A percentile compares a stretch with the other conserved stretches of the same genome.
phyloP scores from a whole-genome alignment of 2,888 invertebrate species.

The Campoletis raptor region DNA sequence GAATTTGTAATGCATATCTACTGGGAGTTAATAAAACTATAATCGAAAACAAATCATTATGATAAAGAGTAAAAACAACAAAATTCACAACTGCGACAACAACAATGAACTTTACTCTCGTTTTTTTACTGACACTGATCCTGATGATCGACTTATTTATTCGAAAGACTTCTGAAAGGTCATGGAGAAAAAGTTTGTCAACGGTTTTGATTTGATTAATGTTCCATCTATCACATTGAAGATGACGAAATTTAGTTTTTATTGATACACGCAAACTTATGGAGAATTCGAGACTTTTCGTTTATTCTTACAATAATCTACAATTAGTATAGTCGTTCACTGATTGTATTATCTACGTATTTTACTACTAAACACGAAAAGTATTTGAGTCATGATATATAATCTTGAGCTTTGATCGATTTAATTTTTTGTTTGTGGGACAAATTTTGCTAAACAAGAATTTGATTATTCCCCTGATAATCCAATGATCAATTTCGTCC shows the following conservation, averaged over 20 bases:
- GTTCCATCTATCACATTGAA: constrained; percentile 46
- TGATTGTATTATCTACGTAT: constrained; percentile 35
- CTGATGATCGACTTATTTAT: constrained; percentile 8
- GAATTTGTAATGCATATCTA: constrained; percentile 65
- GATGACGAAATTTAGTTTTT: constrained; percentile 29
- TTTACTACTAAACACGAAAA: constrained; percentile 46
- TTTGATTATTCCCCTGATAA: not conserved
- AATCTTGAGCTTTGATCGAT: constrained; percentile 36
- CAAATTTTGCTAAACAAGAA: not conserved
- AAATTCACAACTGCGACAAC: not conserved
- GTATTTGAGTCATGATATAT: constrained; percentile 45
- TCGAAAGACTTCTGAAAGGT: not conserved
- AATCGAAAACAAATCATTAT: constrained; percentile 35
- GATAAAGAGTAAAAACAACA: not conserved
- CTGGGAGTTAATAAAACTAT: constrained; percentile 61
- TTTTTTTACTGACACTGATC: not conserved
- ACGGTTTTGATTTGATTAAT: constrained; percentile 34
- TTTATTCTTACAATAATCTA: constrained; percentile 47
- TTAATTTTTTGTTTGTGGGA: not conserved
- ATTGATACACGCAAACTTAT: constrained; percentile 46
- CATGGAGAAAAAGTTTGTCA: not conserved
- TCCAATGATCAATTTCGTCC: not conserved
- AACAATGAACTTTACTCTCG: constrained; percentile 16
- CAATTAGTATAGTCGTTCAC: constrained; percentile 53
- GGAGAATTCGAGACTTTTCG: constrained; percentile 33